These are phyloP conservation scores for Brienomyrus longianalis DNA, from an alignment of 2,113 vertebrate species.

Conservation along the genomic window DNA sequence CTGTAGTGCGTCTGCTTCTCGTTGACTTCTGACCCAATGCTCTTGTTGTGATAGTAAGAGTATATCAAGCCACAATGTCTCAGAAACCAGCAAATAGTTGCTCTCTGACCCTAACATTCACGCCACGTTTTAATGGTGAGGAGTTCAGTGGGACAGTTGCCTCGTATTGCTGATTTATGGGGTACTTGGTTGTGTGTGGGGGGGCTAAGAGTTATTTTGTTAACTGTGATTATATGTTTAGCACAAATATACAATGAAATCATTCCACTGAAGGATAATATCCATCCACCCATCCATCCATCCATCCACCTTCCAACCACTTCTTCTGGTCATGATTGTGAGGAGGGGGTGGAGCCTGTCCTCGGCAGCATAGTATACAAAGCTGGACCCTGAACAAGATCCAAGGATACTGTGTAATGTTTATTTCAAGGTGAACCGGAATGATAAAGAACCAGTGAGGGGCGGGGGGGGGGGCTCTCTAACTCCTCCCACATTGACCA, in stretches of 20 bases:
- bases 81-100: conserved; percentile 29
- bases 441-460: not conserved
- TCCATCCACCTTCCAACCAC: not conserved
- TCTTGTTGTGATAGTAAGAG: conserved; percentile 27
- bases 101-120: conserved; percentile 31
- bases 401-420: conserved; percentile 3
- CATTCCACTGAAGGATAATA: not conserved
- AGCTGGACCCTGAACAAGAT: not conserved
- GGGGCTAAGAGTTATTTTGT: conserved; percentile 22
- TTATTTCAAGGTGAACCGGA: not conserved
- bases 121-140: conserved; percentile 31
- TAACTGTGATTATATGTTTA: conserved; percentile 35
- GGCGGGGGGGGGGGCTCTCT: not conserved
- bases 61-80: conserved; percentile 9
- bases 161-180: conserved; percentile 21
- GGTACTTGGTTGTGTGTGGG: not conserved
- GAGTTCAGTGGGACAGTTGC: conserved; percentile 28
- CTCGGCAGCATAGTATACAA: not conserved
- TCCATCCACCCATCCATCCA: not conserved
- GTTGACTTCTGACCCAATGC: conserved; percentile 17
- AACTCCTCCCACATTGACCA: not conserved
- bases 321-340: not conserved
- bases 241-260: conserved; percentile 22
- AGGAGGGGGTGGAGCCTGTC: not conserved
- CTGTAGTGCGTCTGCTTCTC: conserved; percentile 5